These are phyloP conservation scores for Tipula lateralis DNA, from an alignment of 2,888 invertebrate genomes.

Conservation along the genomic window DNA sequence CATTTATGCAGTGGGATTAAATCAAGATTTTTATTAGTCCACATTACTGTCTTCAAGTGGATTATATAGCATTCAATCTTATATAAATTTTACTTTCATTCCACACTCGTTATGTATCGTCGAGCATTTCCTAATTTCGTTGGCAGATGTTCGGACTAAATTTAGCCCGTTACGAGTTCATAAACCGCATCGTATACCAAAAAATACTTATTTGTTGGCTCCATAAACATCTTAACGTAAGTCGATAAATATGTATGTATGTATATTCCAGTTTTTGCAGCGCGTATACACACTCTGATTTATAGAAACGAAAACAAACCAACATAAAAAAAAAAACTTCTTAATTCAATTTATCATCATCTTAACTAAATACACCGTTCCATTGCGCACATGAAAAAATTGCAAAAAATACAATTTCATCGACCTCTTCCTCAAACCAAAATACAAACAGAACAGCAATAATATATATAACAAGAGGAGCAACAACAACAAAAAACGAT, in stretches of 20 bases:
- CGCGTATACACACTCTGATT: neutral
- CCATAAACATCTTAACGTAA: neutral
- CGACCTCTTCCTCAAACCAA: neutral
- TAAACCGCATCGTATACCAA: neutral
- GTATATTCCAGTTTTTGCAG: neutral
- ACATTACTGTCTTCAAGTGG: neutral
- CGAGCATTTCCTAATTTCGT: neutral
- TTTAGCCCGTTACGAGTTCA: neutral
- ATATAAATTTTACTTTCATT: neutral
- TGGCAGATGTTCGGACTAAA: neutral
- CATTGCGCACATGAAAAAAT: neutral
- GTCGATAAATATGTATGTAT: neutral
- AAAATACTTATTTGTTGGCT: neutral
- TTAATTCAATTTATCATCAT: constrained; percentile 24
- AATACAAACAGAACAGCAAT: neutral
- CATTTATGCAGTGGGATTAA: neutral
- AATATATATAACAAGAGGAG: no score
- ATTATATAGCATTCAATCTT: neutral
- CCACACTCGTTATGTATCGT: neutral
- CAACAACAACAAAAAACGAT: neutral
- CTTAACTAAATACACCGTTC: neutral
- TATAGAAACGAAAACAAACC: neutral
- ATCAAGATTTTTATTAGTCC: neutral
- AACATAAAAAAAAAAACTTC: neutral
- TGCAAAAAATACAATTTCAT: neutral